A percentile compares a stretch with the other conserved stretches of the same genome.
Conservation (phyloP, 2,113 vertebrate genomes). For the Sylvietta virens region DNA sequence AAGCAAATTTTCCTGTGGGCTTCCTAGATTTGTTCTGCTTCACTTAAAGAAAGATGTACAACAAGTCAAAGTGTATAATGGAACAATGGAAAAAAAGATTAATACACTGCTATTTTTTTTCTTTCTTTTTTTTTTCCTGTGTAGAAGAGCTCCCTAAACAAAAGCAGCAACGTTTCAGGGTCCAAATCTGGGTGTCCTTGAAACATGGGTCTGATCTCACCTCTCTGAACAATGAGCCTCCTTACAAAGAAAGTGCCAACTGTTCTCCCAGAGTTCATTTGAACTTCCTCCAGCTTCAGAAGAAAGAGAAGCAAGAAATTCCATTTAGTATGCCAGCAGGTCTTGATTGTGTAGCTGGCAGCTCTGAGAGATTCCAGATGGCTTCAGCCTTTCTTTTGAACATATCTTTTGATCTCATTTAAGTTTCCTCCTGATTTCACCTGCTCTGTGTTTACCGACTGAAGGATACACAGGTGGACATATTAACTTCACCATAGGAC, state of each 20-base stretch:
- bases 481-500: conserved; percentile 46
- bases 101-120: not conserved
- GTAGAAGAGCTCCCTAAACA: not conserved
- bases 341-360: conserved; percentile 60
- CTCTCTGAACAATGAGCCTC: conserved; percentile 27
- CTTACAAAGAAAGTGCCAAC: conserved; percentile 45
- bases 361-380: conserved; percentile 71
- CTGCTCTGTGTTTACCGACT: conserved; percentile 69
- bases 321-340: conserved; percentile 62
- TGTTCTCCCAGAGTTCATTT: conserved; percentile 42
- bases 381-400: conserved; percentile 71
- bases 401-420: conserved; percentile 72
- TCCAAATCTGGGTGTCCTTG: not conserved
- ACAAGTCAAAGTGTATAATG: conserved; percentile 20
- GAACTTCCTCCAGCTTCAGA: conserved; percentile 62
- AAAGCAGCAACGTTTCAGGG: not conserved
- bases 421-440: conserved; percentile 75
- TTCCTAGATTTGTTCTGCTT: conserved; percentile 52
- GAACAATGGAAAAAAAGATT: conserved; percentile 17
- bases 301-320: conserved; percentile 67
- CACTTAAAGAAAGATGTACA: conserved; percentile 49
- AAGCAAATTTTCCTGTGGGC: conserved; percentile 14
- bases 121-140: too few relatives aligned
- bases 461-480: conserved; percentile 62
- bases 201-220: not conserved